Percentiles rank a stretch among this genome's conserved stretches.
Conservation (phyloP, 2,888 invertebrate genomes). For the Xestobium rufovillosum region DNA sequence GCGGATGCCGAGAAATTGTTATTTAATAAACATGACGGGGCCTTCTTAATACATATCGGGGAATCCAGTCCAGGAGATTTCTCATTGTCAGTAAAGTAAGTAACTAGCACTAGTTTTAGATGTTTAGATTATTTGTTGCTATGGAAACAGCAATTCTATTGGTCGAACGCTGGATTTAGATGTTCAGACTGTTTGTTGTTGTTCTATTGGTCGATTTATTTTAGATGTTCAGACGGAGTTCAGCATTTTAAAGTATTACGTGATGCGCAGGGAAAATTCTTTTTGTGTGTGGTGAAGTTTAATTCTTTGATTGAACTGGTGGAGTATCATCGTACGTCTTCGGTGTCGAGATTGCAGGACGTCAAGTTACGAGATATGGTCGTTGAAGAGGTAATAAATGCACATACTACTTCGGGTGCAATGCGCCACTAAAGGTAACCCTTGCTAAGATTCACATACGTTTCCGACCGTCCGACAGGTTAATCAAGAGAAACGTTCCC, state of each 20-base stretch:
- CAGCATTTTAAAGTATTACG: slow-evolving; percentile 97
- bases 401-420: too few species aligned
- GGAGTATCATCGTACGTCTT: slow-evolving; percentile 94
- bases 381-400: slow-evolving; percentile 75
- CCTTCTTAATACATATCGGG: slow-evolving; percentile 97
- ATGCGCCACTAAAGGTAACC: too few species aligned
- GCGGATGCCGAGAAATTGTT: slow-evolving; percentile 95
- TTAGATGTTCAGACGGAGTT: slow-evolving; percentile 88
- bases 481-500: slow-evolving; percentile 52
- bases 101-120: too few species aligned
- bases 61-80: slow-evolving; percentile 99
- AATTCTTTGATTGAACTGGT: slow-evolving; percentile 98
- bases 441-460: too few species aligned
- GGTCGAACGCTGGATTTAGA: too few species aligned
- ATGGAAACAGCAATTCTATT: too few species aligned
- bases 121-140: too few species aligned
- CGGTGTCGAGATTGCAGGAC: slow-evolving; percentile 93
- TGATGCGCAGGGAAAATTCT: slow-evolving; percentile 97
- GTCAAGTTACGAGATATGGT: slow-evolving; percentile 95
- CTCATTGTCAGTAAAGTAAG: slow-evolving; percentile 98
- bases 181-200: too few species aligned
- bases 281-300: slow-evolving; percentile 99
- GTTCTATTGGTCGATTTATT: too few species aligned
- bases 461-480: slow-evolving; percentile 49
- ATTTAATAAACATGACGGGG: slow-evolving; percentile 94